These are phyloP conservation scores for Eueides isabella DNA, from an alignment of 1,140 invertebrate species.

Conservation along the genomic window DNA sequence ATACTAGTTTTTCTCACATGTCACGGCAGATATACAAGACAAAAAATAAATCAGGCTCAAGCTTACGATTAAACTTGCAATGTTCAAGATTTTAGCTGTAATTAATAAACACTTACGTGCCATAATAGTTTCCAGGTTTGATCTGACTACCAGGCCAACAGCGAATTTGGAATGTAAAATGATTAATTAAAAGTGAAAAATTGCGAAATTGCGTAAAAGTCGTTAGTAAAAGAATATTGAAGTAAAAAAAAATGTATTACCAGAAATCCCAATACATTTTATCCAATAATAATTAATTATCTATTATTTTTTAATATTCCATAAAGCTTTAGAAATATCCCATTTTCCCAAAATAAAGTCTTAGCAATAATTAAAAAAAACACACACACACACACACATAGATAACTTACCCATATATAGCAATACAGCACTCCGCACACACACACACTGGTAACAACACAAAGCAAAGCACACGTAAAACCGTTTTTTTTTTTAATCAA, in stretches of 20 bases:
- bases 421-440: slow-evolving; percentile 13
- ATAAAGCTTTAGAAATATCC: background rate
- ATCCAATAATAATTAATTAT: background rate
- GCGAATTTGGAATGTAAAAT: too few relatives aligned
- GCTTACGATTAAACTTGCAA: too few relatives aligned
- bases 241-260: background rate
- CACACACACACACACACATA: slow-evolving; percentile 25
- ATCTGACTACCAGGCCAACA: too few relatives aligned
- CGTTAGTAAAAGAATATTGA: too few relatives aligned
- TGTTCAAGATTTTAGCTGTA: too few relatives aligned
- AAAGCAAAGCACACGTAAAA: slow-evolving; percentile 41
- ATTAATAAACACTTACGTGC: too few relatives aligned
- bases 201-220: too few relatives aligned
- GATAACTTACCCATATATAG: slow-evolving; percentile 16
- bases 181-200: too few relatives aligned
- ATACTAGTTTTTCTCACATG: too few relatives aligned
- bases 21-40: too few relatives aligned
- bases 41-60: too few relatives aligned
- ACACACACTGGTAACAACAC: background rate
- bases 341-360: background rate
- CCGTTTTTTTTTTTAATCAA: background rate
- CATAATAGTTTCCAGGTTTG: too few relatives aligned
- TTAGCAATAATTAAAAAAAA: background rate
- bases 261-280: background rate
- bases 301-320: background rate